Evolutionary conservation across 2,113 vertebrate species (phyloP).

Genomic region (Nerophis ophidion): DNA sequence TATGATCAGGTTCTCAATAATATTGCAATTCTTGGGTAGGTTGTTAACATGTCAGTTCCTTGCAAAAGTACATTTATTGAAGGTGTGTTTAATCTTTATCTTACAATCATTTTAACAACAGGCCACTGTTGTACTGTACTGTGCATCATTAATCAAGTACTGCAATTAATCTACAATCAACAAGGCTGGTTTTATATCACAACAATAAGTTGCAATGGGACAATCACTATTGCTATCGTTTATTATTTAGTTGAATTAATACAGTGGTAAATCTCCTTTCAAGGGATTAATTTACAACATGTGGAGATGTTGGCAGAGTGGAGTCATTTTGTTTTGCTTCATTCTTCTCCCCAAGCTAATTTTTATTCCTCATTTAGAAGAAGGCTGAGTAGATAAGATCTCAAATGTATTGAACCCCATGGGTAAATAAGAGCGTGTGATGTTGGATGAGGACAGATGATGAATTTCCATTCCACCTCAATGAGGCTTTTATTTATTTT

Average conservation of each 20-base stretch:
- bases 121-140: neutral
- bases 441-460: slow-evolving; percentile 14
- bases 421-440: slow-evolving; percentile 1
- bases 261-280: neutral
- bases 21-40: neutral
- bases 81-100: neutral
- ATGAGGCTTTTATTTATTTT: neutral
- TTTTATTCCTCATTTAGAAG: slow-evolving; percentile 11
- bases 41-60: neutral
- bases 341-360: slow-evolving; percentile 6
- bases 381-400: slow-evolving; percentile 6
- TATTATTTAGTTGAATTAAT: slow-evolving; percentile 35
- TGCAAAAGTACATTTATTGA: neutral
- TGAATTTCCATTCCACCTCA: slow-evolving; percentile 22
- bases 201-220: too few relatives aligned
- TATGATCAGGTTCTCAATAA: too few relatives aligned
- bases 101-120: neutral
- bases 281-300: slow-evolving; percentile 17
- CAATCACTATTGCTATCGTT: too few relatives aligned
- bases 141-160: slow-evolving; percentile 1
- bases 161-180: neutral
- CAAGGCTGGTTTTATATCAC: too few relatives aligned
- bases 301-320: slow-evolving; percentile 1
- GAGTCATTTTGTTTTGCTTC: slow-evolving; percentile 11
- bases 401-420: slow-evolving; percentile 10